Conservation (phyloP, 2,113 vertebrate genomes). For the Lontra canadensis region DNA sequence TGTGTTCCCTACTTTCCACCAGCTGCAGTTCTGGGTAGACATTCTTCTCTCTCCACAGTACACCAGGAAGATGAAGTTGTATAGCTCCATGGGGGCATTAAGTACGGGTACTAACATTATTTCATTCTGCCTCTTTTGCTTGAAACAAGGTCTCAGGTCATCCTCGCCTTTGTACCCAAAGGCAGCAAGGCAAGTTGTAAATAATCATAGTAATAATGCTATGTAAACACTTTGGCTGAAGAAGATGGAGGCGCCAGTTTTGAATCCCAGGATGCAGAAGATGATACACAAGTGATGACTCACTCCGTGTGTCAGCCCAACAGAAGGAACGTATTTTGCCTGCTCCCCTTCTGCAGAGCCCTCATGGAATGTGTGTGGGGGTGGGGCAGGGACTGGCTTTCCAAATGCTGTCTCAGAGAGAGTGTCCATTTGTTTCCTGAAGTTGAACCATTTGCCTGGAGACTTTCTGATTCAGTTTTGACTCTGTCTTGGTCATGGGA, state of each 20-base stretch:
- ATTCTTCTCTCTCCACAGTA: rapidly evolving
- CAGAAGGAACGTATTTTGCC: not conserved
- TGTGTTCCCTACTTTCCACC: too few relatives aligned
- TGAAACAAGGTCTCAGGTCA: not conserved
- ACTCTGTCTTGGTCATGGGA: not conserved
- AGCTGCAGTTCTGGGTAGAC: not conserved
- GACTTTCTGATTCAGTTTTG: not conserved
- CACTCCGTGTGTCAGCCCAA: too few relatives aligned
- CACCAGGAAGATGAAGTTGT: not conserved
- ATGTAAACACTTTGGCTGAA: not conserved
- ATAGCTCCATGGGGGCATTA: not conserved
- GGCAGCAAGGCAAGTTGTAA: not conserved
- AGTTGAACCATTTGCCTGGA: not conserved
- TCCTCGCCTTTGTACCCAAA: not conserved
- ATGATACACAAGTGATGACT: not conserved
- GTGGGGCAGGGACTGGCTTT: not conserved
- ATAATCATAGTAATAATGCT: not conserved
- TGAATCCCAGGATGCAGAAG: not conserved
- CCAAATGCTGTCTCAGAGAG: not conserved
- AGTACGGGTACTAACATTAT: not conserved
- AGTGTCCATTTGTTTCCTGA: not conserved
- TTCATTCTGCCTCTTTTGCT: not conserved
- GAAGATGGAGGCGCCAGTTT: rapidly evolving
- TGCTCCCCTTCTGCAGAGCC: rapidly evolving
- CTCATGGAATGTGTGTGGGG: not conserved